Conservation (phyloP, 2,113 vertebrate species). For the Anser cygnoides region DNA sequence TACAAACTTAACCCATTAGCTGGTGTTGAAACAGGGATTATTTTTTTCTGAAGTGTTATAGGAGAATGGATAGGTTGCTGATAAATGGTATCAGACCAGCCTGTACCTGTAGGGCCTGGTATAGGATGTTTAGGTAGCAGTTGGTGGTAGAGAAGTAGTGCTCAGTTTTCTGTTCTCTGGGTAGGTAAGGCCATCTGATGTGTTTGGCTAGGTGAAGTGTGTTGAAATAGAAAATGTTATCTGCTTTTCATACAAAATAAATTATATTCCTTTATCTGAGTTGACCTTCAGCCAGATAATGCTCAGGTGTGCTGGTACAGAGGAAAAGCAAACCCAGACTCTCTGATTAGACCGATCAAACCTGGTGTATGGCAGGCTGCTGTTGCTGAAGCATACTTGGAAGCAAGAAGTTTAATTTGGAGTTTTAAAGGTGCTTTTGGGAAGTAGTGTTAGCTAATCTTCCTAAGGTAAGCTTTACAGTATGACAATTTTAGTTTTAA, state of each 20-base stretch:
- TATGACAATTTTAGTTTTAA: not conserved
- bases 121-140: not conserved
- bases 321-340: not conserved
- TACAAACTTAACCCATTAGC: not conserved
- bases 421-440: not conserved
- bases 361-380: not conserved
- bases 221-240: not conserved
- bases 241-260: not conserved
- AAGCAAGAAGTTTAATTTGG: not conserved
- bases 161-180: not conserved
- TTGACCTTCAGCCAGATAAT: not conserved
- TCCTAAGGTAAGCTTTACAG: not conserved
- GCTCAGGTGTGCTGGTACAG: not conserved
- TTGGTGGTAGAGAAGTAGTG: not conserved
- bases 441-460: not conserved
- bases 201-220: not conserved
- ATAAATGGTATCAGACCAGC: rapidly evolving
- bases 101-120: not conserved
- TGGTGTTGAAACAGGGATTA: not conserved
- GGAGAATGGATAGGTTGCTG: not conserved
- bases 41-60: not conserved
- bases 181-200: not conserved
- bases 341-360: not conserved
- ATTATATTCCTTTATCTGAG: not conserved
- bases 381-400: not conserved